These are phyloP conservation scores for Drosophila ananassae DNA, from an alignment of 1,140 invertebrate species.

Conservation along the genomic window DNA sequence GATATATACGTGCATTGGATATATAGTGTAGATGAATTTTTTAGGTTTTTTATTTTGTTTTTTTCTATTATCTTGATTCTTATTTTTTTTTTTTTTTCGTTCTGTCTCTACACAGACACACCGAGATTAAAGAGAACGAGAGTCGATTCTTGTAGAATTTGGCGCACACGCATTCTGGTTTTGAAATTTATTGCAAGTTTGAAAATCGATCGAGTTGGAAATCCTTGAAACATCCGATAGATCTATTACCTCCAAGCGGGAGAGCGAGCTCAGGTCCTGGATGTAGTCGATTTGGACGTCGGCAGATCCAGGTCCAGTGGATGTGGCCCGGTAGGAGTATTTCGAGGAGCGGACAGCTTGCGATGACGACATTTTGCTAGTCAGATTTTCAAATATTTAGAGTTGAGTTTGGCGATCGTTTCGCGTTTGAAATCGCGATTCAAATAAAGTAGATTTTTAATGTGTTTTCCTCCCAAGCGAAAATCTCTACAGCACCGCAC, in stretches of 20 bases:
- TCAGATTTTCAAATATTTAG: slow-evolving; percentile 55
- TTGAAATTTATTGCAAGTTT: not conserved
- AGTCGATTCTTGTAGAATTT: slow-evolving; percentile 33
- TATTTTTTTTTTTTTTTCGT: slow-evolving; percentile 21
- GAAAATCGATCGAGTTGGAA: not conserved
- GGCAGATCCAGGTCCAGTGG: slow-evolving; percentile 90
- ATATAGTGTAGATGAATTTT: slow-evolving; percentile 53
- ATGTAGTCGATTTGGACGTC: slow-evolving; percentile 97
- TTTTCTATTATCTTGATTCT: slow-evolving; percentile 32
- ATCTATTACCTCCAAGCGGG: slow-evolving; percentile 93
- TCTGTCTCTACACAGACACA: slow-evolving; percentile 30
- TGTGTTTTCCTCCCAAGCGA: slow-evolving; percentile 49
- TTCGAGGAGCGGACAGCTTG: slow-evolving; percentile 93
- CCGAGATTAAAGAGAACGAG: slow-evolving; percentile 18
- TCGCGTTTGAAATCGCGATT: slow-evolving; percentile 52
- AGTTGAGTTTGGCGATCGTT: slow-evolving; percentile 44
- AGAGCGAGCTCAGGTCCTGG: slow-evolving; percentile 95
- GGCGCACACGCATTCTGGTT: slow-evolving; percentile 41
- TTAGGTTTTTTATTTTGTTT: slow-evolving; percentile 41
- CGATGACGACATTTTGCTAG: slow-evolving; percentile 86
- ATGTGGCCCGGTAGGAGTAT: slow-evolving; percentile 91
- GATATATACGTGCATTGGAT: slow-evolving; percentile 37
- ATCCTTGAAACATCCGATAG: slow-evolving; percentile 2
- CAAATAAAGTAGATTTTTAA: slow-evolving; percentile 22
- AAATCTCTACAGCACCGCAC: slow-evolving; percentile 80